A percentile compares a stretch with the other conserved stretches of the same genome.
These are phyloP conservation scores for Lasioglossum albipes DNA, from an alignment of 1,140 invertebrate genomes.

Conservation along the genomic window DNA sequence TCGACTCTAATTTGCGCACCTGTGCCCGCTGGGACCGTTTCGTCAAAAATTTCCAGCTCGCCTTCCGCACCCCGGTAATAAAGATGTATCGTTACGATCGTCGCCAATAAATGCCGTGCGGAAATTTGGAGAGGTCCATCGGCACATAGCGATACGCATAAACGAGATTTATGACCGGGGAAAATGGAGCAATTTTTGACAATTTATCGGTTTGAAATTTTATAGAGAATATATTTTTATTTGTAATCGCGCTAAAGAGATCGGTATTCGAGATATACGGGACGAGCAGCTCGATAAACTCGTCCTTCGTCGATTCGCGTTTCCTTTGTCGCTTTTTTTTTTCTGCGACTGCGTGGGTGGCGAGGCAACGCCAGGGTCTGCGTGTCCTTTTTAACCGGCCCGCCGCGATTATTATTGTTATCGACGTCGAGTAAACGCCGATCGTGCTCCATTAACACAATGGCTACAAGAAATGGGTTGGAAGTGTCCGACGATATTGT, in stretches of 20 bases:
- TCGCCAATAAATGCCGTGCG: not conserved
- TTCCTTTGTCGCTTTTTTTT: slow-evolving; percentile 12
- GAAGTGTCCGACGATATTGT: slow-evolving; percentile 49
- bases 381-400: slow-evolving; percentile 5
- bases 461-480: slow-evolving; percentile 37
- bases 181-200: too few species aligned
- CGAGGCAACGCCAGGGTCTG: slow-evolving; percentile 6
- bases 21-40: too few species aligned
- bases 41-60: too few species aligned
- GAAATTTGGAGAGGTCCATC: too few species aligned
- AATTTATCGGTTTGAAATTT: too few species aligned
- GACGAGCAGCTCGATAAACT: too few species aligned
- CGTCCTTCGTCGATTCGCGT: not conserved
- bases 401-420: slow-evolving; percentile 34
- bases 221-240: not conserved
- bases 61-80: not conserved
- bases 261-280: too few species aligned
- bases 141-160: too few species aligned
- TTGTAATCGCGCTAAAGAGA: slow-evolving; percentile 17
- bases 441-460: slow-evolving; percentile 56
- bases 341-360: slow-evolving; percentile 14
- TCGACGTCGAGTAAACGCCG: not conserved
- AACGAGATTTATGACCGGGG: too few species aligned
- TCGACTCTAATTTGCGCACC: too few species aligned
- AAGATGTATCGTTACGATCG: not conserved